Evolutionary conservation across 2,888 invertebrate species (phyloP).

Genomic region (Himalopsyche anomala): DNA sequence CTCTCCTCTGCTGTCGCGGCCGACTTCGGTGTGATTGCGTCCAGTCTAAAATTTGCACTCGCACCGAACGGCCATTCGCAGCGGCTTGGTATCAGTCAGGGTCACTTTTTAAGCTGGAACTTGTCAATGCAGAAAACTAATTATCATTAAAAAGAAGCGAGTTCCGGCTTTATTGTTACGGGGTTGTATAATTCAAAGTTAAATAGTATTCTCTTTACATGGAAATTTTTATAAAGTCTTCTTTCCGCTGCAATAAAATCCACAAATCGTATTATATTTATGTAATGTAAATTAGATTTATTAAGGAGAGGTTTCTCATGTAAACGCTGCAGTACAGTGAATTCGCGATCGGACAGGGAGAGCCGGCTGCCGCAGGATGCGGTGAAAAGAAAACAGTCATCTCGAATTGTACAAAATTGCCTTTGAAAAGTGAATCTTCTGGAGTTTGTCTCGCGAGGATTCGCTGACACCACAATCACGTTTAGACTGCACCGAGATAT

Average conservation of each 20-base stretch:
- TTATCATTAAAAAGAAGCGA: no score
- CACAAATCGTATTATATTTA: conserved; percentile 18
- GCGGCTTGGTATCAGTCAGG: no score
- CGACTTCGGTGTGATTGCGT: no score
- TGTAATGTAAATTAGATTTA: not conserved
- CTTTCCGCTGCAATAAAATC: not conserved
- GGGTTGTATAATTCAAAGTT: no score
- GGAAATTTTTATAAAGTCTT: no score
- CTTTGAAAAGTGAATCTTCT: conserved; percentile 64
- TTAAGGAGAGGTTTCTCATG: not conserved
- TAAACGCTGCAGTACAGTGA: not conserved
- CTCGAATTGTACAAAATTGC: conserved; percentile 64
- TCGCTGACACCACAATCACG: conserved; percentile 64
- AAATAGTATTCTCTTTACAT: no score
- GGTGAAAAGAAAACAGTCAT: conserved; percentile 37
- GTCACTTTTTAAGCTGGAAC: no score
- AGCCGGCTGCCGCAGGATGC: not conserved
- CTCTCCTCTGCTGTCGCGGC: not conserved
- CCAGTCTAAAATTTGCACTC: no score
- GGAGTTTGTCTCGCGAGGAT: conserved; percentile 58
- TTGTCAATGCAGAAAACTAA: no score
- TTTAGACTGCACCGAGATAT: conserved; percentile 65
- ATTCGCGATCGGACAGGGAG: not conserved
- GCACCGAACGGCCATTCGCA: no score
- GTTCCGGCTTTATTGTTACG: no score